Evolutionary conservation across 30 jellyfish, hydroid and myxozoan species (phyloP).

Genomic region (Hydractinia symbiolongicarpus): DNA sequence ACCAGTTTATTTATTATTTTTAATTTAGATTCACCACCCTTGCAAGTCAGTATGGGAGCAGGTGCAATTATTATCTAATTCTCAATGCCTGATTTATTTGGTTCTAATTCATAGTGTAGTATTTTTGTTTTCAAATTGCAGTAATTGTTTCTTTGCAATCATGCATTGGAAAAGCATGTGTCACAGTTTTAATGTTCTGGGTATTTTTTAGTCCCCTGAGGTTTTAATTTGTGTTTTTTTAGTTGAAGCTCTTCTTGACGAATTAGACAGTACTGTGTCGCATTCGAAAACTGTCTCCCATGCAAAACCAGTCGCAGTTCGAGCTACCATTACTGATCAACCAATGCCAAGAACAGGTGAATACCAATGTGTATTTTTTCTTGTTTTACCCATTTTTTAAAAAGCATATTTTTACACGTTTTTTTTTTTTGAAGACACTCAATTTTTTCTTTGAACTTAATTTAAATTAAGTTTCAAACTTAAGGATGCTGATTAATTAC

Average conservation of each 20-base stretch:
- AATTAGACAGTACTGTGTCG: constrained; percentile 80
- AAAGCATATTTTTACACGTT: no score
- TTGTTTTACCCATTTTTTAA: no score
- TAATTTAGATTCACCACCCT: constrained; percentile 12
- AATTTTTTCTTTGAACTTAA: no score
- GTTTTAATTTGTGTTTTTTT: constrained; percentile 1
- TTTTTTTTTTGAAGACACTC: no score
- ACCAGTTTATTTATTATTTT: no score
- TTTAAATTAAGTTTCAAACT: no score
- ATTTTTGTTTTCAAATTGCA: neutral
- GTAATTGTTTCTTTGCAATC: no score
- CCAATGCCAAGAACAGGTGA: constrained; percentile 42
- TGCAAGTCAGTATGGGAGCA: constrained; percentile 22
- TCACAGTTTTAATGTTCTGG: no score
- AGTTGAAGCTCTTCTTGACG: constrained; percentile 95
- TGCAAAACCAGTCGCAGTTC: constrained; percentile 29
- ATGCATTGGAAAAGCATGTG: no score
- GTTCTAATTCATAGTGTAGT: neutral
- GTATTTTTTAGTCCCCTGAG: neutral
- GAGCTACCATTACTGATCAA: constrained; percentile 33
- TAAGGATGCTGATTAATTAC: no score
- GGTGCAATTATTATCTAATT: neutral
- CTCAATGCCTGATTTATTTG: neutral
- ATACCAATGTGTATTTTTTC: neutral
- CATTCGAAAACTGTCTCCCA: constrained; percentile 55